Base-by-base conservation (phyloP, 2,797 vertebrate species). In the Tamandua tetradactyla region DNA sequence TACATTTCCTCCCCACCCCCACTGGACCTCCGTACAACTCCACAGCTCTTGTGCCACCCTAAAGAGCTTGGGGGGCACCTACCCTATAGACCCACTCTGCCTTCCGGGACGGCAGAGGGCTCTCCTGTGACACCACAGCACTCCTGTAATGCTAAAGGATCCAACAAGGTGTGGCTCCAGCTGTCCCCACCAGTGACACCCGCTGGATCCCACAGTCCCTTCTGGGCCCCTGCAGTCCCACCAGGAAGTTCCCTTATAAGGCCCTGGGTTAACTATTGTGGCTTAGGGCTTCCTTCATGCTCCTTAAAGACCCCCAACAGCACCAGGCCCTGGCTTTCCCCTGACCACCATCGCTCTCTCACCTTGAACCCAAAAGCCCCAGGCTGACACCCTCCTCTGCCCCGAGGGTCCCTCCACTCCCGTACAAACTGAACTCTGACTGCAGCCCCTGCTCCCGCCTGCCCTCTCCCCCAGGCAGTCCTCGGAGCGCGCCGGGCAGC, bases 401-500 rank as follows among this genome's bases (percentile, higher is more conserved):
- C 7, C 13, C 0, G 20, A 88, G 35, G 44, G 37, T 20, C 44
- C 47, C 52, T 66, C 59, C 0, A 8, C 27, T 25, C 7, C 30
- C 13, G 44, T 89, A 35, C 23, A 76, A 69, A 86, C 82, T 57
- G 40, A 72, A 44, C 44, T 13, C 40, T 37, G 84, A 83, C 35
- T 57, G 6, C 11, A 66, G 80, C 44, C 40, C 12, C 2, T 23
- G 22, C 23, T 49, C 59, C 44, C 22, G 6, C 40, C 47, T 44
- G 18, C 20, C 49, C 35, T 37, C 32, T 62, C 86, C 74, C 81
- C 12, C 97, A 99, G 99, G 90, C 99, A 99, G 96, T 99, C 99
- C 1, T 99, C 99, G 0, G 99, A 99, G 98, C 98, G 98, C 5
- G 99, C 99, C 13, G 98, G 98, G 83, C 98, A 99, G 92, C 98